Evolutionary conservation across 2,797 vertebrate species (phyloP), one percentile per base, ranked within the genome.

Genomic region (Schizopygopsis malacanthus): DNA sequence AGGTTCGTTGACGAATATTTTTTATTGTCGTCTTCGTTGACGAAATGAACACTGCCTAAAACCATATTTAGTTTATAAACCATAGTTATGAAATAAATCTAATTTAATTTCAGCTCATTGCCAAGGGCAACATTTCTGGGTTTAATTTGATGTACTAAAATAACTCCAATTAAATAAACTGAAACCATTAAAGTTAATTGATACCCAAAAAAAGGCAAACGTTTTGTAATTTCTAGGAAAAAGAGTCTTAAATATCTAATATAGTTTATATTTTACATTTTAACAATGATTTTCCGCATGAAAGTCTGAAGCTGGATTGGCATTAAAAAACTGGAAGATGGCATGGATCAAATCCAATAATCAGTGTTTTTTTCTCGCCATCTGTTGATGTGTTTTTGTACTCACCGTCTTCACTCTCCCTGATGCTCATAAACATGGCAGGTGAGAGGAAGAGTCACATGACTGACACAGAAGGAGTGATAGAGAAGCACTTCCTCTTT

Each of bases 401-500:
- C 20, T 76, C n/a, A 1, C 72, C 25, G 33, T 15, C 28, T 12
- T 75, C 7, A 11, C 8, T 5, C 20, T 52, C 28, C 2, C 16
- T 37, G 18, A 54, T 37, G 47, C 4, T 37, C 4, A 52, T 47
- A 10, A 73, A 73, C 1, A 28, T 16, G 45, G n/a, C 45, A 13
- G 25, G 18, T 9, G 45, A 11, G 15, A 20, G 4, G 16, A 52
- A 4, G 37, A 22, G 28, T 13, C 75, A 41, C 52, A 15, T n/a
- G 50, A 37, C 50, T 22, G 25, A 50, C 25, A 2, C 25, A 2
- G 18, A 54, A 39, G 2, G 52, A 59, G 6, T n/a, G 20, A 59
- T 9, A n/a, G 11, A 25, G n/a, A 22, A 59, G 52, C 52, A 78
- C 75, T 59, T 78, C 75, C 75, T 78, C 37, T 78, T 77, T 39